A percentile compares a stretch with the other conserved stretches of the same genome.
Evolutionary conservation across 1,140 invertebrate genomes (phyloP).

Genomic region (Nixonia krombeini): DNA sequence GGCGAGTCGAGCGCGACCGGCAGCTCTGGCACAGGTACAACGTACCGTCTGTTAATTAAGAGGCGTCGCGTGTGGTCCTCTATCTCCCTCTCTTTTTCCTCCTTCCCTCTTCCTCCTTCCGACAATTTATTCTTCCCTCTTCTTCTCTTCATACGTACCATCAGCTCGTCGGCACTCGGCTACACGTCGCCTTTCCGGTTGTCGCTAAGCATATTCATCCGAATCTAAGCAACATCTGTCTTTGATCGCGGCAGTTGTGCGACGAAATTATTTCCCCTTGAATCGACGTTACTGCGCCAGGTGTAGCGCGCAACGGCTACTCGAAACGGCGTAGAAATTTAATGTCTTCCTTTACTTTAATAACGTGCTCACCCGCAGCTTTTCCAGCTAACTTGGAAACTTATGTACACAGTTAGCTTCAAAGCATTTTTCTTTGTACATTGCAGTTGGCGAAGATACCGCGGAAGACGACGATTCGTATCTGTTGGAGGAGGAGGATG

Average conservation of each 20-base stretch:
- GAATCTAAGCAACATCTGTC: slow-evolving; percentile 38
- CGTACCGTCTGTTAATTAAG: slow-evolving; percentile 62
- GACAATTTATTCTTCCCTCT: too few relatives aligned
- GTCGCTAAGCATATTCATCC: slow-evolving; percentile 39
- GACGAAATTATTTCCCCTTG: too few relatives aligned
- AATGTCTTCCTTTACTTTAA: too few relatives aligned
- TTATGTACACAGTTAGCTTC: slow-evolving; percentile 29
- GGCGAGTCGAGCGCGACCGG: slow-evolving; percentile 16
- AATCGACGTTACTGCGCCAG: too few relatives aligned
- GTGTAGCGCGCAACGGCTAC: too few relatives aligned
- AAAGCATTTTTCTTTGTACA: slow-evolving; percentile 24
- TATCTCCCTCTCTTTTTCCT: slow-evolving; percentile 13
- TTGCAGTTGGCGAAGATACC: slow-evolving; percentile 57
- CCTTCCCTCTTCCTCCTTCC: background rate
- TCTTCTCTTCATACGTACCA: slow-evolving; percentile 17
- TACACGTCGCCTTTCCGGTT: slow-evolving; percentile 28
- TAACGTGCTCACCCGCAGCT: too few relatives aligned
- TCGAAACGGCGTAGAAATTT: too few relatives aligned
- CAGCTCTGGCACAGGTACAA: slow-evolving; percentile 49
- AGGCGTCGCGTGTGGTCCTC: slow-evolving; percentile 64
- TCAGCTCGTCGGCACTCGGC: slow-evolving; percentile 19
- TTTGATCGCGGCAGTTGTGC: too few relatives aligned
- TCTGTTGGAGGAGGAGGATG: slow-evolving; percentile 67
- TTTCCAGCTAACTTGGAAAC: slow-evolving; percentile 20
- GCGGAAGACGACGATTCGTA: slow-evolving; percentile 66